Evolutionary conservation across 2,113 vertebrate genomes (phyloP), one percentile per base, ranked within the genome.

Genomic region (Vidua macroura): DNA sequence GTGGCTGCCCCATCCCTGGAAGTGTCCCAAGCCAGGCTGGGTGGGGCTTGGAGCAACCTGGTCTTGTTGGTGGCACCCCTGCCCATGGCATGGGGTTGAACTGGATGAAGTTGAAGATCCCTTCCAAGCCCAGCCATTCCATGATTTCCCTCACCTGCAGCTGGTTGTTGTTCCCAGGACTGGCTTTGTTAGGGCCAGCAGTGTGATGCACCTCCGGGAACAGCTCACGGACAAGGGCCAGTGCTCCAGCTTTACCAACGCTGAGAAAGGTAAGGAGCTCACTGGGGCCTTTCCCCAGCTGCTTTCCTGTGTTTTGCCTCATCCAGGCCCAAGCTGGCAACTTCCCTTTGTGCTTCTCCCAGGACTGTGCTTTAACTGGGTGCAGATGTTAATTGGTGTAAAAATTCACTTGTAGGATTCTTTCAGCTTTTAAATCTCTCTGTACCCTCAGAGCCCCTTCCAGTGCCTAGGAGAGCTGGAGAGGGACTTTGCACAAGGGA

Each of bases 121-220:
- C 6, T 37, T 56, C 44, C 59, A 39, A 35, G 41, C 22, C 10
- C 48, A 69, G 30, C 41, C 11, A 9, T 24, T 58, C n/a, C 2
- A 10, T 68, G 63, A 49, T 68, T 64, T 46, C 53, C 39, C 8
- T 75, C 20, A 67, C 27, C 70, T 56, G 27, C 46, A 39, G 37
- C 88, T 64, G 16, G 33, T 78, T 86, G 46, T 89, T 33, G 14
- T 86, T 85, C 62, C 56, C 95, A 99, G 99, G 74, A 95, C 96
- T 2, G 99, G 98, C n/a, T 99, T 98, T n/a, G 99, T 99, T 16
- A 44, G 95, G 8, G 98, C 97, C 1, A 35, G 35, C 2, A 98
- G 98, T 18, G 94, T 99, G 94, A 99, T 99, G 98, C 98, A 97
- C 66, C 98, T 99, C 7, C 97, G 99, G 30, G 96, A 98, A 90